Evolutionary conservation across 2,888 invertebrate species (phyloP).

Genomic region (Plebejus melissa): DNA sequence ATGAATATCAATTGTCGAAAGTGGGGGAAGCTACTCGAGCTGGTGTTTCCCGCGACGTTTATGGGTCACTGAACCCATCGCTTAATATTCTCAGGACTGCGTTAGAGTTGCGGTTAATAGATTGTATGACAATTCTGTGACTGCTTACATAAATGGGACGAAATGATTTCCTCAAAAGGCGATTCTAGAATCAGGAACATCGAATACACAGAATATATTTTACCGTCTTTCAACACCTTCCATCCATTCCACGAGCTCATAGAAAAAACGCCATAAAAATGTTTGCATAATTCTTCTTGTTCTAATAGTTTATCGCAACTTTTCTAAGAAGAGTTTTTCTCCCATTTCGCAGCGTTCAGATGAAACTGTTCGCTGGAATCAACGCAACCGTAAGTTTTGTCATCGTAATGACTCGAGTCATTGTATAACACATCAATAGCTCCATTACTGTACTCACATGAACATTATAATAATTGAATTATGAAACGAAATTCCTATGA

Average conservation of each 20-base stretch:
- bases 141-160: not conserved
- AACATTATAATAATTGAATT: conserved; percentile 27
- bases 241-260: not conserved
- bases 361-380: not conserved
- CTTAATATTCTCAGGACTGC: not conserved
- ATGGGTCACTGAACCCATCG: not conserved
- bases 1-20: conserved; percentile 14
- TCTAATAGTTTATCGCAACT: not conserved
- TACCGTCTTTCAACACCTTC: not conserved
- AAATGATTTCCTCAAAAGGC: not conserved
- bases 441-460: conserved; percentile 21
- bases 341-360: not conserved
- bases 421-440: conserved; percentile 21
- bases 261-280: not conserved
- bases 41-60: conserved; percentile 21
- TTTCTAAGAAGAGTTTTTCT: not conserved
- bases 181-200: not conserved
- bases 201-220: not conserved
- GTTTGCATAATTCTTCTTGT: conserved; percentile 1
- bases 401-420: not conserved
- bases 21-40: not conserved
- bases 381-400: conserved; percentile 17
- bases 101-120: not conserved
- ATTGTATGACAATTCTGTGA: not conserved
- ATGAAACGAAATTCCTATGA: conserved; percentile 22